phyloP scores from a whole-genome alignment of 2,888 invertebrate species.

The Tholera decimalis region DNA sequence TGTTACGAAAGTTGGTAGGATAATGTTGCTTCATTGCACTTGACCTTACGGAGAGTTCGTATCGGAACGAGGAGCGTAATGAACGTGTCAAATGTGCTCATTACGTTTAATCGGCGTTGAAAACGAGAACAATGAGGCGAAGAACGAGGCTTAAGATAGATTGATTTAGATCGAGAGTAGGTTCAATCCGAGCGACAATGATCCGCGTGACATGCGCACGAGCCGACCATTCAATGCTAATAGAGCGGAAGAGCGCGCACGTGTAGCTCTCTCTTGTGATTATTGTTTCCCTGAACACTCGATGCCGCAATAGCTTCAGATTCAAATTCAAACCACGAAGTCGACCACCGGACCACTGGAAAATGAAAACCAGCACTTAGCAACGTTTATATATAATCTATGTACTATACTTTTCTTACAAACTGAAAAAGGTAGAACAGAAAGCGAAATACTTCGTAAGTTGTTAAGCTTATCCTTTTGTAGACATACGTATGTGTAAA shows the following conservation, averaged over 20 bases:
- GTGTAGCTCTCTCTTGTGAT: conserved; percentile 82
- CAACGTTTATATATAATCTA: conserved; percentile 5
- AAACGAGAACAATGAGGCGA: conserved; percentile 83
- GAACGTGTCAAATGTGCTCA: conserved; percentile 84
- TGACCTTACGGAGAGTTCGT: conserved; percentile 76
- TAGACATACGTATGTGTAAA: conserved; percentile 68
- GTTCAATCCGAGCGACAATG: conserved; percentile 83
- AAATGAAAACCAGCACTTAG: background rate
- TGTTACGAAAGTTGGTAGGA: conserved; percentile 71
- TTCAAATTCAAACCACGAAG: conserved; percentile 68
- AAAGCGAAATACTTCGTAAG: conserved; percentile 55
- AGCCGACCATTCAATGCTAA: conserved; percentile 89
- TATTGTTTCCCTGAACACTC: conserved; percentile 79
- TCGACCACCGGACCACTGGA: background rate
- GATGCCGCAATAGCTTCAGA: conserved; percentile 72
- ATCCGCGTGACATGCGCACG: conserved; percentile 83
- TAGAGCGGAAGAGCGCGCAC: conserved; percentile 86
- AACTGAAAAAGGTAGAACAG: conserved; percentile 40
- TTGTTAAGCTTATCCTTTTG: conserved; percentile 66
- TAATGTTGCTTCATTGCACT: conserved; percentile 78
- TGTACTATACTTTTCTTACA: conserved; percentile 15
- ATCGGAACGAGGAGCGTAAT: conserved; percentile 73
- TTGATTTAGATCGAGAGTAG: conserved; percentile 84
- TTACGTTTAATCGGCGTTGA: conserved; percentile 83
- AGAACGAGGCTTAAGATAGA: conserved; percentile 75